Evolutionary conservation across 1,140 invertebrate genomes (phyloP), one percentile per base, ranked within the genome.

Genomic region (Philotrypesis tridentata): DNA sequence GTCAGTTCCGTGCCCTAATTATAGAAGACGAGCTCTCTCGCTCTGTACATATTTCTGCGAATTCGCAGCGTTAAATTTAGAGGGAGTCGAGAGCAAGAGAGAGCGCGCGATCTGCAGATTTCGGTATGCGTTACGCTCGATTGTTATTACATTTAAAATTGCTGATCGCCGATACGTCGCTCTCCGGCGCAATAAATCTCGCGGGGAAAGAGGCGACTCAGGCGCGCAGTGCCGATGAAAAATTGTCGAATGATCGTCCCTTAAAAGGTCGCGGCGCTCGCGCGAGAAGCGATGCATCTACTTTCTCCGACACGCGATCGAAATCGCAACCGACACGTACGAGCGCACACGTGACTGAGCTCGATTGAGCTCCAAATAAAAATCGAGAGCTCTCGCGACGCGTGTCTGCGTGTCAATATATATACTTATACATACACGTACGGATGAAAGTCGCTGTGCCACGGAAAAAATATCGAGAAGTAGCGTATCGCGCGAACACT

Each of bases 271-370:
- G 27, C 17, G n/a, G n/a, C n/a, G n/a, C n/a, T n/a, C 63, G 9
- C 23, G 27, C 25, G 48, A 55, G 12, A 17, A n/a, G n/a, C n/a
- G 63, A 65, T 65, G 25, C 63, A 1, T 65, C 87, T 87, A 87
- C 73, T 84, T 76, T 86, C 88, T 89, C 88, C 86, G 60, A 65
- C n/a, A n/a, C 73, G 21, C 63, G 9, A 48, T 79, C 23, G 29
- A 37, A 37, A 40, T 65, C 63, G 61, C 17, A 63, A 2, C 9
- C 25, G 61, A 21, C 21, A 5, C 21, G 23, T 29, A 29, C 63
- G 3, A 14, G 23, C 25, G 61, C 9, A 29, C 63, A 2, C 12
- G 33, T 7, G 63, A 29, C 61, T 14, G 61, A n/a, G n/a, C 8
- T 23, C 8, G 8, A 8, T 3, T 12, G n/a, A 23, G 23, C n/a